Conservation (phyloP, 1,140 invertebrate genomes). For the Brachionus angularis region DNA sequence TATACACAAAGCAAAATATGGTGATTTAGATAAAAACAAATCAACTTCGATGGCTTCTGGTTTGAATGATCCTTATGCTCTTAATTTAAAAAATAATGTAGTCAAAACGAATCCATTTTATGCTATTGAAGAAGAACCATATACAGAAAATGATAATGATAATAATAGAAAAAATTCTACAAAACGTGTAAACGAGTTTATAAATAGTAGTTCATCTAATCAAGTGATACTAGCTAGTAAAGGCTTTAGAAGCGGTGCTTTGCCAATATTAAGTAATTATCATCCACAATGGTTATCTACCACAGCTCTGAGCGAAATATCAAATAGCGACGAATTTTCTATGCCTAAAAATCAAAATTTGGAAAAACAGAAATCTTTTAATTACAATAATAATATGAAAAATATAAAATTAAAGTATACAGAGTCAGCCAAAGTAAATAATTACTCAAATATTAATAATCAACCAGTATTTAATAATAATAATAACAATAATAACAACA, state of each 20-base stretch:
- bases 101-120: constrained; percentile 15
- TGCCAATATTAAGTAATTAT: constrained; percentile 11
- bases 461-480: too few relatives aligned
- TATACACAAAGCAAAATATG: neutral
- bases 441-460: too few relatives aligned
- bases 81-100: too few relatives aligned
- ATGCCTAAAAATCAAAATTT: too few relatives aligned
- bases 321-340: too few relatives aligned
- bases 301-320: neutral
- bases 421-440: constrained; percentile 20
- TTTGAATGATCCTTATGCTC: constrained; percentile 1
- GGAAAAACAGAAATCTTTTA: neutral
- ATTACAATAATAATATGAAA: neutral
- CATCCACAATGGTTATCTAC: constrained; percentile 16
- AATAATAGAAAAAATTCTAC: too few relatives aligned
- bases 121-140: constrained; percentile 17
- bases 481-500: too few relatives aligned
- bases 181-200: too few relatives aligned
- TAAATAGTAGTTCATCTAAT: too few relatives aligned
- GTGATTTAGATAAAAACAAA: neutral
- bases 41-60: neutral
- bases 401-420: constrained; percentile 2
- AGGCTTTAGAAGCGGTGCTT: constrained; percentile 7
- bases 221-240: too few relatives aligned
- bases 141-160: neutral